Conservation (phyloP, 1,140 invertebrate genomes). For the Sweltsa coloradensis region DNA sequence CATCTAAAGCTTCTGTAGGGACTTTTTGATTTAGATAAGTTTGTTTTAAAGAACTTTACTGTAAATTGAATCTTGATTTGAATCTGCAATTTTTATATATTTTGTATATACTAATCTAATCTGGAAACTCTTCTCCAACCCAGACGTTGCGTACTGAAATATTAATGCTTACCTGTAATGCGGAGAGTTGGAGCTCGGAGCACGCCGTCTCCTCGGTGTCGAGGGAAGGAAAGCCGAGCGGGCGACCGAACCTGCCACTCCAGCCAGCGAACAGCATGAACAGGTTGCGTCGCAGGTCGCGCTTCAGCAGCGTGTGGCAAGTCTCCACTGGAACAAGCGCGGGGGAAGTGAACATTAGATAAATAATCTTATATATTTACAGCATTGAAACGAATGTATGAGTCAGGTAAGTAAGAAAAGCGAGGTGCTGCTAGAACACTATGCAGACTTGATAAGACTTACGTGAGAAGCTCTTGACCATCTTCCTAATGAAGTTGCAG, state of each 20-base stretch:
- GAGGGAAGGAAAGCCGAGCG: slow-evolving; percentile 26
- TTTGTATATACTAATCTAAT: too few species aligned
- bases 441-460: slow-evolving; percentile 30
- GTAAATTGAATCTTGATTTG: too few species aligned
- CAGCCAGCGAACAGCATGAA: slow-evolving; percentile 89
- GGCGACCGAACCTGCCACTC: slow-evolving; percentile 71
- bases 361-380: not conserved
- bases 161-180: too few species aligned
- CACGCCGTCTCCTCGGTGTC: slow-evolving; percentile 28
- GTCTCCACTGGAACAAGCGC: slow-evolving; percentile 60
- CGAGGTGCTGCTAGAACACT: not conserved
- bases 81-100: too few species aligned
- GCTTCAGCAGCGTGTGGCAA: slow-evolving; percentile 70
- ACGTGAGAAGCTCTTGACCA: slow-evolving; percentile 85
- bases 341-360: too few species aligned
- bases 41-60: too few species aligned
- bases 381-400: not conserved
- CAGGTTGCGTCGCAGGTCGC: slow-evolving; percentile 72
- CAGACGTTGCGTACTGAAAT: too few species aligned
- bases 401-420: not conserved
- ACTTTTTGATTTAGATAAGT: too few species aligned
- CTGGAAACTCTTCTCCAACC: too few species aligned
- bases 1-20: too few species aligned
- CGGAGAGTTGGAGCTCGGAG: slow-evolving; percentile 47
- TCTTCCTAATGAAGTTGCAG: slow-evolving; percentile 84